Percentiles rank a stretch among this genome's conserved stretches.
These are phyloP conservation scores for Amphipyra tragopoginis DNA, from an alignment of 2,888 invertebrate species.

Conservation along the genomic window DNA sequence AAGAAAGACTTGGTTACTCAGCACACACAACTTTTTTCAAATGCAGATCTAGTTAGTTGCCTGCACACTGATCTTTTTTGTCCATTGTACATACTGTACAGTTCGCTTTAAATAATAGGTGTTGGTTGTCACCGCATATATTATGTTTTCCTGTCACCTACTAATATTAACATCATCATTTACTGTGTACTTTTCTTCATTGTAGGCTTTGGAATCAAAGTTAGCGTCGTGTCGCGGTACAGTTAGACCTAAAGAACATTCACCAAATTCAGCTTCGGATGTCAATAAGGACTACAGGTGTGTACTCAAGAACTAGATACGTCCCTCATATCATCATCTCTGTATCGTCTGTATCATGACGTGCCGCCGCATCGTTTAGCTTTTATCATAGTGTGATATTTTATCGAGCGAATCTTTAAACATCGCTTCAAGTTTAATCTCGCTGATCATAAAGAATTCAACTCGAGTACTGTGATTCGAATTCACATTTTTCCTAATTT, in stretches of 20 bases:
- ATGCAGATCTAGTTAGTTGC: no score
- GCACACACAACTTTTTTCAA: no score
- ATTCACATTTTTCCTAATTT: conserved; percentile 82
- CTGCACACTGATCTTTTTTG: no score
- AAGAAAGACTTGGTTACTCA: no score
- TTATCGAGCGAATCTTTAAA: conserved; percentile 62
- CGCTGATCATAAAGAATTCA: conserved; percentile 68
- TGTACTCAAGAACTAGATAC: conserved; percentile 87
- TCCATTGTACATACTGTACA: conserved; percentile 33
- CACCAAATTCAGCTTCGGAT: conserved; percentile 85
- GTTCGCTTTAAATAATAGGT: conserved; percentile 61
- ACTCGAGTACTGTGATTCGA: conserved; percentile 75
- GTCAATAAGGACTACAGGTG: conserved; percentile 90
- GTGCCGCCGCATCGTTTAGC: conserved; percentile 59
- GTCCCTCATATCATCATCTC: conserved; percentile 59
- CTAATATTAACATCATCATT: conserved; percentile 88
- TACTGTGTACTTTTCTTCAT: conserved; percentile 87
- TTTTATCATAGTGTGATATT: conserved; percentile 68
- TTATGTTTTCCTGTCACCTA: conserved; percentile 71
- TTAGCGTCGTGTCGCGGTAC: conserved; percentile 91
- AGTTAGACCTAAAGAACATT: conserved; percentile 89
- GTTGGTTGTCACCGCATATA: conserved; percentile 65
- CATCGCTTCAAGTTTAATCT: conserved; percentile 69
- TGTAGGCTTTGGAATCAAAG: conserved; percentile 93
- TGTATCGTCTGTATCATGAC: conserved; percentile 56